A percentile compares a stretch with the other conserved stretches of the same genome.
These are phyloP conservation scores for Apocrypta bakeri DNA, from an alignment of 1,140 invertebrate species.

Conservation along the genomic window DNA sequence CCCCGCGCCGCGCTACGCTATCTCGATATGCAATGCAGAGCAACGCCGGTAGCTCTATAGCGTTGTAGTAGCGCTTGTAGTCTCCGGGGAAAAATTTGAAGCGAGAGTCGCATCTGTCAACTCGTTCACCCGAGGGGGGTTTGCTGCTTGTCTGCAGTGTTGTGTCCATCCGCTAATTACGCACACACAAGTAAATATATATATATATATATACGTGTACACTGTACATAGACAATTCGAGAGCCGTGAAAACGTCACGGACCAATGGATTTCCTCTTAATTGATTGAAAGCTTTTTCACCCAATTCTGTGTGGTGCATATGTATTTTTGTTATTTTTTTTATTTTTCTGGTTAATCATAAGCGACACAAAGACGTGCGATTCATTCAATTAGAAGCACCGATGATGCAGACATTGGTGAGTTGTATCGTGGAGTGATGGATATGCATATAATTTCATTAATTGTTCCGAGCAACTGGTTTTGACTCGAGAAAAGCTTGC, in stretches of 20 bases:
- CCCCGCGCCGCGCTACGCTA: background rate
- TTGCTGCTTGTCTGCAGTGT: background rate
- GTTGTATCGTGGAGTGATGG: too few relatives aligned
- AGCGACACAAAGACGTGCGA: too few relatives aligned
- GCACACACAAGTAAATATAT: background rate
- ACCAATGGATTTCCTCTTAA: background rate
- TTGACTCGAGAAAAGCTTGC: too few relatives aligned
- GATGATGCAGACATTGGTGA: too few relatives aligned
- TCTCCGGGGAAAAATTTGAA: background rate
- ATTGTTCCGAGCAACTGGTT: too few relatives aligned
- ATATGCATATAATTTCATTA: too few relatives aligned
- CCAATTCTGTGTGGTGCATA: background rate
- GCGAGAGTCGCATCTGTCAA: slow-evolving; percentile 1
- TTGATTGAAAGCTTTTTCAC: slow-evolving; percentile 6
- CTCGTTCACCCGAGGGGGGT: background rate
- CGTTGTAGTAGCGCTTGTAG: background rate
- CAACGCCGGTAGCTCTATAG: background rate
- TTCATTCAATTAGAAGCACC: too few relatives aligned
- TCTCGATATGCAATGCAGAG: background rate
- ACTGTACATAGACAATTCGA: background rate
- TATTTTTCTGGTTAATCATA: too few relatives aligned
- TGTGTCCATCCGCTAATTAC: background rate
- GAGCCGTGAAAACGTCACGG: background rate
- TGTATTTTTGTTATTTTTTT: too few relatives aligned
- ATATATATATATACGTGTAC: background rate